Base-by-base conservation (phyloP, 1,140 invertebrate species). In the Dendroctonus ponderosae region DNA sequence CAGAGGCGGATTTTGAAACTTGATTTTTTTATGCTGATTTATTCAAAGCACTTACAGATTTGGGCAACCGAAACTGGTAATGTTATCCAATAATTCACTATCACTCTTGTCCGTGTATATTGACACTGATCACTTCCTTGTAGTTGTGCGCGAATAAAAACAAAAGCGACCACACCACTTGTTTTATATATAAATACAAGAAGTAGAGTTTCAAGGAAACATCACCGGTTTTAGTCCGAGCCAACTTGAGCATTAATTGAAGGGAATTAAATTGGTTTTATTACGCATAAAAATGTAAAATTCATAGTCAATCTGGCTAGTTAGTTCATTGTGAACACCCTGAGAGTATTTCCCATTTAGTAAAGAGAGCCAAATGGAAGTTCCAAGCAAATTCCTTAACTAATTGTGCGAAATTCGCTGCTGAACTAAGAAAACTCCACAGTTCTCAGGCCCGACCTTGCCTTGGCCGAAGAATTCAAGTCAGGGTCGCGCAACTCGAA, bases 161-260 rank as follows among this genome's bases (percentile, higher is more conserved):
- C n/a, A n/a, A n/a, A 52, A 12, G 37, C 50, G 37, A 52, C 14
- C 38, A 26, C 15, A 9, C 50, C 38, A 52, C 9, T 52, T 26
- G 50, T 8, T 52, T 52, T 52, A 52, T 52, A 52, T 51, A 15
- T 15, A 51, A 15, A 37, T 48, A 14, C 46, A 52, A 52, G 50
- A 52, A 52, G 50, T 52, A 5, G 12, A 46, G 12, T 12, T 9
- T 46, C 12, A 12, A 46, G 12, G 12, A 46, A 46, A 12, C 2
- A 46, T 11, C 9, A 46, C 50, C 12, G 5, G 14, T 9, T 52
- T 14, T 52, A 52, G 50, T 52, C 50, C 50, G 15, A 26, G 12
- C 46, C 8, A 26, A 9, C 38, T 9, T 9, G 12, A 9, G 12
- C 5, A 52, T 52, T 52, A 12, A 9, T 26, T 26, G 9, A 9